Conservation (phyloP, 2,888 invertebrate species). For the Callyntrura guangdongensis region DNA sequence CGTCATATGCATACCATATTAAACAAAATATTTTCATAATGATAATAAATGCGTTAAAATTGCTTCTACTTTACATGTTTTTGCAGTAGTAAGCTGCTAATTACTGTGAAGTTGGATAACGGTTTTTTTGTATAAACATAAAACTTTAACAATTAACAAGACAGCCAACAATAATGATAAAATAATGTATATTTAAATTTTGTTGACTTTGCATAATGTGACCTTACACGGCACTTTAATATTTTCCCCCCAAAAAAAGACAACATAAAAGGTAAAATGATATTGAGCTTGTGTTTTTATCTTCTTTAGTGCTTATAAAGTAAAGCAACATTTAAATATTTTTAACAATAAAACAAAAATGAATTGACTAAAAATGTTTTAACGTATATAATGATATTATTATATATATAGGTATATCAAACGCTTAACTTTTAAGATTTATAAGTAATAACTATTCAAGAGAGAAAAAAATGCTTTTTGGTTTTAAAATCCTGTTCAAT, state of each 20-base stretch:
- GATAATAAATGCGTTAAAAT: conserved; percentile 40
- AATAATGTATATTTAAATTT: neutral
- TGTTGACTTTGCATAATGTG: conserved; percentile 34
- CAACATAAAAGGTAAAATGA: conserved; percentile 10
- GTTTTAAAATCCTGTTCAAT: neutral
- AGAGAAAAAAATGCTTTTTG: conserved; percentile 2
- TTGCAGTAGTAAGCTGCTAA: conserved; percentile 29
- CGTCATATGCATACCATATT: neutral
- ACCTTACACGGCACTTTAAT: conserved; percentile 28
- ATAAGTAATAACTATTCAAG: neutral
- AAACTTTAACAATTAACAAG: conserved; percentile 19
- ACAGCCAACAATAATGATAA: neutral
- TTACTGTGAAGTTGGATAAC: neutral
- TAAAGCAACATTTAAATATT: conserved; percentile 39
- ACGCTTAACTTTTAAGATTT: neutral
- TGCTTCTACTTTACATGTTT: conserved; percentile 25
- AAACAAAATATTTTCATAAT: neutral
- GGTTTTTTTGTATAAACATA: conserved; percentile 11
- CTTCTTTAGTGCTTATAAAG: conserved; percentile 29
- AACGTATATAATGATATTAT: neutral
- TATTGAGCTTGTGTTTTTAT: conserved; percentile 37
- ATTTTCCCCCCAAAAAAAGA: neutral
- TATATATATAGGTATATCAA: no score
- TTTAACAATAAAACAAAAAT: conserved; percentile 12
- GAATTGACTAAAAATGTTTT: conserved; percentile 28